These are phyloP conservation scores for Scaptodrosophila lebanonensis DNA, from an alignment of 1,140 invertebrate genomes.

Conservation along the genomic window DNA sequence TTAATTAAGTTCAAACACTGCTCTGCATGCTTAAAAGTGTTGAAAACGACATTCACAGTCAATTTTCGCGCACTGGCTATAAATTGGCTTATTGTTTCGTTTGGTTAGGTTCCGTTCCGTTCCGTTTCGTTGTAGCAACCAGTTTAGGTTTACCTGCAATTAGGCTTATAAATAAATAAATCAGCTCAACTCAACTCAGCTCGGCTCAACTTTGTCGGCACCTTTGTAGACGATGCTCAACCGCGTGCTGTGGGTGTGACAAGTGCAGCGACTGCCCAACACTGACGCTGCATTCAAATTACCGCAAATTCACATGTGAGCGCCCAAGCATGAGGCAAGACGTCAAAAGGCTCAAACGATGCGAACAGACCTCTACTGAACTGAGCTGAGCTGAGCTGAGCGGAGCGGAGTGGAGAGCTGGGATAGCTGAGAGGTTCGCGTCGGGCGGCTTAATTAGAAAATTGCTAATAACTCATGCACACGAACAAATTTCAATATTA, in stretches of 20 bases:
- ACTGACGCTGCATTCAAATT: constrained; percentile 40
- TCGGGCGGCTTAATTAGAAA: constrained; percentile 70
- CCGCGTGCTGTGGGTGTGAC: constrained; percentile 57
- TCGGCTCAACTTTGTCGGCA: too few relatives aligned
- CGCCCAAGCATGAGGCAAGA: constrained; percentile 50
- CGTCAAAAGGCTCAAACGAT: background rate
- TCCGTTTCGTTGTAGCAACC: too few relatives aligned
- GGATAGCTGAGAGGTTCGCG: constrained; percentile 34
- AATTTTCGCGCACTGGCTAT: too few relatives aligned
- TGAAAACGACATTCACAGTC: too few relatives aligned
- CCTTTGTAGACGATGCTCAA: constrained; percentile 20
- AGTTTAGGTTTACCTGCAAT: constrained; percentile 56
- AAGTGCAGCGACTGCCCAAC: constrained; percentile 27
- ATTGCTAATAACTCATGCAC: constrained; percentile 76
- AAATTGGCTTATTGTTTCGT: too few relatives aligned
- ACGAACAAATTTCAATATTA: constrained; percentile 76
- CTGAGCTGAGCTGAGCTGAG: background rate
- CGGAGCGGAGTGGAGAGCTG: too few relatives aligned
- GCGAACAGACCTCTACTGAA: background rate
- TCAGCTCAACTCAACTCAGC: constrained; percentile 48
- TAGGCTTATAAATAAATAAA: constrained; percentile 73
- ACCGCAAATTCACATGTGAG: constrained; percentile 52
- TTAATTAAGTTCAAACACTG: too few relatives aligned
- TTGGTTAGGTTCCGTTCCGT: constrained; percentile 8
- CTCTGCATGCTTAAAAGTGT: too few relatives aligned